Percentiles rank a stretch among this genome's conserved stretches.
Conservation (phyloP, 2,113 vertebrate genomes). For the Kryptolebias marmoratus region DNA sequence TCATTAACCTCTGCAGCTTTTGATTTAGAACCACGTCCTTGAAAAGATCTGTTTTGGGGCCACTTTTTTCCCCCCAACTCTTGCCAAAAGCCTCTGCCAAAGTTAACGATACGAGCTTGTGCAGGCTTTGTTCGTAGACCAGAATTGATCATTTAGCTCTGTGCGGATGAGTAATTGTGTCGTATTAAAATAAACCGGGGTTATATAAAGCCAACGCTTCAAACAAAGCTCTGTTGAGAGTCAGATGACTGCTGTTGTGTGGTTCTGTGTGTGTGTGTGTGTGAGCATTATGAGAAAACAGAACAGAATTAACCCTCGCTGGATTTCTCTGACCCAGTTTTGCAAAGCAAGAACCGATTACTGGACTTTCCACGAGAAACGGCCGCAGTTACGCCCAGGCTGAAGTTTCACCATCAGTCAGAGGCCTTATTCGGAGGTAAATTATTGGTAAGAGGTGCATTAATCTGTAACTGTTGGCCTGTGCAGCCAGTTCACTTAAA, state of each 20-base stretch:
- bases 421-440: slow-evolving; percentile 38
- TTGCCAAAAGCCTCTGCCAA: too few relatives aligned
- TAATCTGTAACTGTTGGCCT: slow-evolving; percentile 62
- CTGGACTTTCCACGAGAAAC: slow-evolving; percentile 9
- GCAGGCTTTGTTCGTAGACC: too few relatives aligned
- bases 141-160: too few relatives aligned
- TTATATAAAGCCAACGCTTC: slow-evolving; percentile 23
- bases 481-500: not conserved
- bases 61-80: too few relatives aligned
- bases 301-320: slow-evolving; percentile 36
- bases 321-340: slow-evolving; percentile 59
- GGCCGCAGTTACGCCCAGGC: not conserved
- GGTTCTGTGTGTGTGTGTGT: slow-evolving; percentile 25
- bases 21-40: too few relatives aligned
- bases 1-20: too few relatives aligned
- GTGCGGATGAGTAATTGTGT: too few relatives aligned
- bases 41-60: too few relatives aligned
- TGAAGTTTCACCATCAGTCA: not conserved
- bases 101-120: too few relatives aligned
- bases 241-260: slow-evolving; percentile 61
- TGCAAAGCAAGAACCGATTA: slow-evolving; percentile 25
- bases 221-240: slow-evolving; percentile 1
- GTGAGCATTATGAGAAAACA: slow-evolving; percentile 28
- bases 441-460: slow-evolving; percentile 67
- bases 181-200: slow-evolving; percentile 4